These are phyloP conservation scores for Callospermophilus lateralis DNA, from an alignment of 2,113 vertebrate species.

Conservation along the genomic window DNA sequence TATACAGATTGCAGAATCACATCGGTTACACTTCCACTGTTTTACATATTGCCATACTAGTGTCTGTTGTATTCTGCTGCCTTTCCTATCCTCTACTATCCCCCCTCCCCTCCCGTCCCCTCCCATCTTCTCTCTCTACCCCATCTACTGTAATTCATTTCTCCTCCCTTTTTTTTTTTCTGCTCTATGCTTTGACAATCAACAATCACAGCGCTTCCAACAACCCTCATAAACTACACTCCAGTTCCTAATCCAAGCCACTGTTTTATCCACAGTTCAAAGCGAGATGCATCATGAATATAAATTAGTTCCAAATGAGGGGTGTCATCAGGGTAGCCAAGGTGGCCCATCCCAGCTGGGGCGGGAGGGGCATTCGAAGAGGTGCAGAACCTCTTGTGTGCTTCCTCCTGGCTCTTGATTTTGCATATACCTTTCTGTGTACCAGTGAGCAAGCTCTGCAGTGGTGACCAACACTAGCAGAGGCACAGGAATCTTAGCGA, in stretches of 20 bases:
- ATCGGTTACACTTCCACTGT: too few species aligned
- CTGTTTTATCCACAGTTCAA: slow-evolving; percentile 49
- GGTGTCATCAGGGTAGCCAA: not conserved
- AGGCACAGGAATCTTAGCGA: slow-evolving; percentile 11
- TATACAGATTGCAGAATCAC: too few species aligned
- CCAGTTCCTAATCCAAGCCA: not conserved
- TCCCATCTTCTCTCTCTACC: too few species aligned
- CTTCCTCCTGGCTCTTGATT: not conserved
- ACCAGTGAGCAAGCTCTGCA: not conserved
- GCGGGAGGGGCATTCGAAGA: not conserved
- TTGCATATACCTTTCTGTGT: not conserved
- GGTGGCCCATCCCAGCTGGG: not conserved
- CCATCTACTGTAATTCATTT: too few species aligned
- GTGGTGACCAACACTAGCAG: not conserved
- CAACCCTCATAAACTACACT: not conserved
- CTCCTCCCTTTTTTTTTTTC: too few species aligned
- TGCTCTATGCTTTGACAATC: slow-evolving; percentile 43
- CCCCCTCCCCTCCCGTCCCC: too few species aligned
- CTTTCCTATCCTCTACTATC: too few species aligned
- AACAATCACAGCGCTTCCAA: not conserved
- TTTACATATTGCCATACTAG: too few species aligned
- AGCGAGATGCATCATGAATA: not conserved
- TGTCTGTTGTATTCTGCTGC: too few species aligned
- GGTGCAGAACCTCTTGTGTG: not conserved
- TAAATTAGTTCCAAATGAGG: slow-evolving; percentile 11